Evolutionary conservation across 64 coral and sea anemone species (phyloP).

Genomic region (Porites lutea): DNA sequence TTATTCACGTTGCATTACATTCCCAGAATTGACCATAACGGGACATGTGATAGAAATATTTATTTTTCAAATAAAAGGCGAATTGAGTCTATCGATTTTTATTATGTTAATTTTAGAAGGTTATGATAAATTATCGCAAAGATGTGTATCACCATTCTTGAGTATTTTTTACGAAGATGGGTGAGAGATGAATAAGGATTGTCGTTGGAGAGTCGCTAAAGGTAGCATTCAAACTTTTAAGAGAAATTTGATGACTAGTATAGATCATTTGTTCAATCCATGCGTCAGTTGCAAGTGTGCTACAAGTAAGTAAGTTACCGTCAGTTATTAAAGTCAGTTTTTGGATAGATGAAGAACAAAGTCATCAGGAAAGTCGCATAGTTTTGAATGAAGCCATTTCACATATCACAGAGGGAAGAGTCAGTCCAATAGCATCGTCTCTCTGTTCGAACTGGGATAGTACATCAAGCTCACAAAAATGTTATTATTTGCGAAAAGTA

Average conservation of each 20-base stretch:
- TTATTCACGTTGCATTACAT: no score
- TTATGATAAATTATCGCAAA: no score
- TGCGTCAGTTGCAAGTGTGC: no score
- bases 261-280: neutral
- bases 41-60: no score
- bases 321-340: constrained; percentile 20
- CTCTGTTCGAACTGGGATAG: neutral
- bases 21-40: no score
- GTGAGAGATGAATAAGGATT: neutral
- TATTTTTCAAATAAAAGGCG: no score
- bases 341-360: constrained; percentile 34
- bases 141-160: no score
- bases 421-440: constrained; percentile 10
- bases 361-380: neutral
- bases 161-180: no score
- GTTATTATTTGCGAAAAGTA: constrained; percentile 9
- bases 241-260: neutral
- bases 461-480: constrained; percentile 48
- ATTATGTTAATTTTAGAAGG: no score
- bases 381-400: constrained; percentile 26
- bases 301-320: neutral
- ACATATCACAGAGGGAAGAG: constrained; percentile 27
- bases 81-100: no score
- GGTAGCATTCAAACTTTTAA: neutral
- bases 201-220: neutral